Conservation (phyloP, 2,888 invertebrate species). For the Trissoscelio sp. region DNA sequence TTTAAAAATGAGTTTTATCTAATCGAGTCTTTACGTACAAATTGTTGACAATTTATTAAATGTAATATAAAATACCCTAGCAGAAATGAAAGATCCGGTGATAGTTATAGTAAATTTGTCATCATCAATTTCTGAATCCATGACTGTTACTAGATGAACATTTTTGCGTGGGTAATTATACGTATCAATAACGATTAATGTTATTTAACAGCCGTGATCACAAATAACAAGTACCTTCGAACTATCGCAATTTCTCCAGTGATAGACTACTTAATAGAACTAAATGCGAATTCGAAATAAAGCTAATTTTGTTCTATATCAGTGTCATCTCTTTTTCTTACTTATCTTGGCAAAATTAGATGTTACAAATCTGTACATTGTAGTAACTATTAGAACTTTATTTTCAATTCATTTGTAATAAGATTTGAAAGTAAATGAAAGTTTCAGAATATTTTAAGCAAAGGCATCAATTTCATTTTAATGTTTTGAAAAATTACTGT, state of each 20-base stretch:
- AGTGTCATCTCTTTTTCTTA: constrained; percentile 31
- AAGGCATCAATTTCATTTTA: too few species aligned
- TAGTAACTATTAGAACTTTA: too few species aligned
- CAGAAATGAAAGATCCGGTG: constrained; percentile 3
- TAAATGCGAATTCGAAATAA: constrained; percentile 36
- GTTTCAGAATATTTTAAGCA: not conserved
- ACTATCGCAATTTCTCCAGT: constrained; percentile 46
- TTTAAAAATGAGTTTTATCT: constrained; percentile 15
- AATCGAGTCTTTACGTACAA: constrained; percentile 56
- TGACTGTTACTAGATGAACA: constrained; percentile 17
- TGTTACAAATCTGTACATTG: too few species aligned
- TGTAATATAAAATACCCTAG: constrained; percentile 19
- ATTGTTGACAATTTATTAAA: constrained; percentile 50
- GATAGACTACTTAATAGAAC: constrained; percentile 49
- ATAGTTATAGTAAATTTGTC: not conserved
- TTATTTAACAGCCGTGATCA: constrained; percentile 59
- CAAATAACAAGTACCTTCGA: constrained; percentile 55
- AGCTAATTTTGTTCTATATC: constrained; percentile 26
- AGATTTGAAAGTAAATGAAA: not conserved
- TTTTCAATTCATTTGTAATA: too few species aligned
- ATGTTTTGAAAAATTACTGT: not conserved
- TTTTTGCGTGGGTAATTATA: constrained; percentile 27
- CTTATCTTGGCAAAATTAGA: not conserved
- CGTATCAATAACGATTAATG: constrained; percentile 23
- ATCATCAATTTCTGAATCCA: not conserved